Base-by-base conservation (phyloP, 2,113 vertebrate species). In the Nestor notabilis region DNA sequence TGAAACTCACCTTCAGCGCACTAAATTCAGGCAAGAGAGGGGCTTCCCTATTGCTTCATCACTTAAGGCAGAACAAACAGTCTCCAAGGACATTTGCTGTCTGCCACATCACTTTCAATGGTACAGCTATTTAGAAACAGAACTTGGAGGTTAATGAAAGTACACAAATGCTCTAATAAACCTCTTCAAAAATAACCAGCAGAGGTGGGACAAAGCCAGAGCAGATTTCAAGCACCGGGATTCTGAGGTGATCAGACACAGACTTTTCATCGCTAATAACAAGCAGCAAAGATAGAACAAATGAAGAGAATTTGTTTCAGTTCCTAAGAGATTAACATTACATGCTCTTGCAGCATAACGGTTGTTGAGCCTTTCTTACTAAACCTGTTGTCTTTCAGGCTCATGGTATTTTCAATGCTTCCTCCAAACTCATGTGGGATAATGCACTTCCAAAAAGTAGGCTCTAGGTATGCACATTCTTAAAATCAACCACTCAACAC, bases 391-490 rank as follows among this genome's bases (percentile, higher is more conserved):
- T 93, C 96, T 94, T 87, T 85, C 90, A 93, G 85, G 90, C 76
- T 90, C 95, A 70, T 24, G 86, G 83, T 41, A 60, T 72, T 92
- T 91, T 87, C 93, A 94, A 71, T 68, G 90, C 91, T 96, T 70
- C 81, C 44, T 63, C 95, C 95, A 86, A 90, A 93, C 90, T 61
- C 93, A 68, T 83, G 91, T 74, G 87, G 95, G 94, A 97, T 96
- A 97, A 98, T 98, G 97, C 96, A 94, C 96, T 96, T 96, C 88
- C 97, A 98, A 98, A 97, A 98, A 98, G 97, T 96, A 93, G 90
- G 97, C 98, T 98, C 98, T 98, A 99, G 98, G 99, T 99, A 98
- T 98, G 98, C 97, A 97, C 96, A 97, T 97, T 98, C 97, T 96
- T 95, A 77, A 90, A 94, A 89, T 89, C 95, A 92, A 88, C 94